Percentiles rank a stretch among this genome's conserved stretches.
These are phyloP conservation scores for Mobula hypostoma DNA, from an alignment of 2,113 vertebrate species.

Conservation along the genomic window DNA sequence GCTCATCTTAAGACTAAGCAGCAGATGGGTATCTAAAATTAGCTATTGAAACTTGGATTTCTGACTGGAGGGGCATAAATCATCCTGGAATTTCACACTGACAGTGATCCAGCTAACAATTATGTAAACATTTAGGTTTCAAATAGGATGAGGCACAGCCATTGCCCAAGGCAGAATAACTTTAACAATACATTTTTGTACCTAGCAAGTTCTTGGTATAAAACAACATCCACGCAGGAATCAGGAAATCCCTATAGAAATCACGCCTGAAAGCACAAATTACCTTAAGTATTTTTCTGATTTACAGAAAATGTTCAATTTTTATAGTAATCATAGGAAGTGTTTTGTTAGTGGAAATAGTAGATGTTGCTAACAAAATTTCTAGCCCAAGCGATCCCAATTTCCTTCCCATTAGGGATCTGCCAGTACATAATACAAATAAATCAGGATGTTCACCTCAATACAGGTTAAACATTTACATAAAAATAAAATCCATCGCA, in stretches of 20 bases:
- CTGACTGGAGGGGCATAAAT: neutral
- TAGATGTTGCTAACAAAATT: neutral
- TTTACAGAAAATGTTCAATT: neutral
- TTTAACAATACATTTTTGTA: neutral
- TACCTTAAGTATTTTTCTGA: neutral
- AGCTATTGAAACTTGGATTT: neutral
- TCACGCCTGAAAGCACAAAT: neutral
- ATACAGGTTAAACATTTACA: neutral
- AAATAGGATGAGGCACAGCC: neutral
- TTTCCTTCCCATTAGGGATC: neutral
- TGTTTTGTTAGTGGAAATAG: neutral
- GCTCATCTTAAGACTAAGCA: neutral
- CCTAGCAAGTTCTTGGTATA: neutral
- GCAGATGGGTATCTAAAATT: neutral
- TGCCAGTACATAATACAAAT: neutral
- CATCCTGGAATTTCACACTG: neutral
- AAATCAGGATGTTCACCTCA: neutral
- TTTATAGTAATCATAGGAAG: neutral
- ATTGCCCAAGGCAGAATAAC: neutral
- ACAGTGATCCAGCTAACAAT: neutral
- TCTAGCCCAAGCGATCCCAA: neutral
- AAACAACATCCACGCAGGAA: neutral
- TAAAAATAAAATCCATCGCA: neutral
- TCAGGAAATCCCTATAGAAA: neutral
- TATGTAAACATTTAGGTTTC: neutral